Base-by-base conservation (phyloP, 2,797 vertebrate species). In the Echiichthys vipera region DNA sequence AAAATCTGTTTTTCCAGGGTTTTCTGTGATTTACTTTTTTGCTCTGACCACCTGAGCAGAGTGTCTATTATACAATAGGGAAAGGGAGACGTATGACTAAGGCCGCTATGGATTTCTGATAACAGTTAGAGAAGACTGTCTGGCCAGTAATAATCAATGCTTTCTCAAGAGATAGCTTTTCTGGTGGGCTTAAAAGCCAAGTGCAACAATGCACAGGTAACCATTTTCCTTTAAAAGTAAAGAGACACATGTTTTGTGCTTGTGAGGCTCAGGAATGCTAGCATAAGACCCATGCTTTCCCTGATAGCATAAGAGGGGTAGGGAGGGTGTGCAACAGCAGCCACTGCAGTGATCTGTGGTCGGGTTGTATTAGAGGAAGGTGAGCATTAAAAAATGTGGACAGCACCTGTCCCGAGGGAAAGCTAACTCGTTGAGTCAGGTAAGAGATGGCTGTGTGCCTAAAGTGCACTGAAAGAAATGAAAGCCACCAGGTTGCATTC, bases 21-120 rank as follows among this genome's bases (percentile, higher is more conserved):
- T n/a, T n/a, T n/a, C n/a, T n/a, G 30, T 32, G 30, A 32, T 32
- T 32, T 32, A n/a, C n/a, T n/a, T n/a, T n/a, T n/a, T n/a, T n/a
- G 18, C 46, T 75, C 43, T 37, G 63, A 83, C 62, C 49, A 47
- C 46, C 73, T 64, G 63, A 68, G 68, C 47, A 59, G 50, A 69
- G 59, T 40, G 43, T 68, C 54, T 50, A 5, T 80, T 71, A 71
- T 49, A 57, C 32, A n/a, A 12, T 5, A 5, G 47, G 36, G 56
- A 56, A 13, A 17, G 34, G 40, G 22, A 62, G 46, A 20, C 43
- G 14, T 69, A 29, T 71, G 72, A 58, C 36, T 54, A 69, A 67
- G 70, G 39, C 62, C 61, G 58, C 46, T 24, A 54, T 14, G 9
- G 49, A 36, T 53, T 71, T 80, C 65, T 61, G 43, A 73, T 57